Conservation (phyloP, 2,888 invertebrate genomes). For the Eudemis profundana region DNA sequence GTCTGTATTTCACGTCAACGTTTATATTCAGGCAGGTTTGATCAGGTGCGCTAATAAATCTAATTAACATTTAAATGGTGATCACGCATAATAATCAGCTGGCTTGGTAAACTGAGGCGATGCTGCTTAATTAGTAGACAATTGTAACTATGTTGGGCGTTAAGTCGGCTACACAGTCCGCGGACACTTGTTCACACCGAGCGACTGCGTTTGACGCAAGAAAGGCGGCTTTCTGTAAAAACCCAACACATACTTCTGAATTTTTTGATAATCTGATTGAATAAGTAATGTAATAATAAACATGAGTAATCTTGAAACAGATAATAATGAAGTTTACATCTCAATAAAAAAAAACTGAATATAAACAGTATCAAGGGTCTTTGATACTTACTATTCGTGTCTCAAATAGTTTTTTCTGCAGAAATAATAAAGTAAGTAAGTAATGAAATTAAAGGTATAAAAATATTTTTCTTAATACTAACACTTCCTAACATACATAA, state of each 20-base stretch:
- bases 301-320: not conserved
- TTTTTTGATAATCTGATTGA: not conserved
- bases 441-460: no score
- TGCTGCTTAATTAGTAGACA: conserved; percentile 79
- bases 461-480: no score
- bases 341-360: not conserved
- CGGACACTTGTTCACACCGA: conserved; percentile 71
- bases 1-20: conserved; percentile 58
- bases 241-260: not conserved
- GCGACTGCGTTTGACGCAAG: conserved; percentile 62
- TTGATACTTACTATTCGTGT: no score
- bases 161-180: conserved; percentile 64
- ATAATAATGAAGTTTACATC: not conserved
- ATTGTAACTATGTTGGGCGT: conserved; percentile 70
- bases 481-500: no score
- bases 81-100: conserved; percentile 83
- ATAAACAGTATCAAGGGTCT: no score
- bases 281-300: not conserved
- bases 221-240: conserved; percentile 34
- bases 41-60: conserved; percentile 79
- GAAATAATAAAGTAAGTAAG: no score
- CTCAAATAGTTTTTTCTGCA: no score
- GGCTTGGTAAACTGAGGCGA: conserved; percentile 74
- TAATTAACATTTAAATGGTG: conserved; percentile 84
- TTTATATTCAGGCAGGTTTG: conserved; percentile 63